Percentiles rank a stretch among this genome's conserved stretches.
Evolutionary conservation across 1,140 invertebrate genomes (phyloP).

Genomic region (Batillaria attramentaria): DNA sequence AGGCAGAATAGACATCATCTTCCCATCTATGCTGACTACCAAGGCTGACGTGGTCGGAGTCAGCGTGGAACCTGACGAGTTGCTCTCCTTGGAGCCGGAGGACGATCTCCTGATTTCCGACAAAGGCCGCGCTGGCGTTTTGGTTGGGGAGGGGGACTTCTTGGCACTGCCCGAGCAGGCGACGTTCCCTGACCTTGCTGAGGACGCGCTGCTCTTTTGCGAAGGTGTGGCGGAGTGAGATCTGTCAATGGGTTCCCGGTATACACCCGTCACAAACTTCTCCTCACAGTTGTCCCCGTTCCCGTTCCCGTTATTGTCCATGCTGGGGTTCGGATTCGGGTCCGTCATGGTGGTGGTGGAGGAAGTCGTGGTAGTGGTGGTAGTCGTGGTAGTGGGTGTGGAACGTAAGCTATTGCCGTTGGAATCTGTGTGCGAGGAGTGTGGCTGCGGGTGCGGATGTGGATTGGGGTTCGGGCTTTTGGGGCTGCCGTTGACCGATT

Average conservation of each 20-base stretch:
- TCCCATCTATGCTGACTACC: constrained; percentile 64
- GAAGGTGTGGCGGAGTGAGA: constrained; percentile 44
- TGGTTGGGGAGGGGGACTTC: constrained; percentile 32
- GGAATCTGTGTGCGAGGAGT: constrained; percentile 31
- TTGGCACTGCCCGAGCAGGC: neutral
- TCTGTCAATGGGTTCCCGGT: constrained; percentile 59
- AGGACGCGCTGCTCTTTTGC: constrained; percentile 45
- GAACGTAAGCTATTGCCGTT: constrained; percentile 11
- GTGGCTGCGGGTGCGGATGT: neutral
- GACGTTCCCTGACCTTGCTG: constrained; percentile 21
- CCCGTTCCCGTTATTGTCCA: neutral
- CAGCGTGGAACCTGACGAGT: constrained; percentile 59
- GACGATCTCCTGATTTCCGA: constrained; percentile 47
- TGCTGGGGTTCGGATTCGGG: too few relatives aligned
- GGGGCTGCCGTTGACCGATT: neutral
- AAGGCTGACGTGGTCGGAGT: constrained; percentile 58
- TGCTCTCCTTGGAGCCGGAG: constrained; percentile 55
- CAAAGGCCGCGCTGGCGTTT: constrained; percentile 38
- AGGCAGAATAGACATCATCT: constrained; percentile 63
- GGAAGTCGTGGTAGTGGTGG: too few relatives aligned
- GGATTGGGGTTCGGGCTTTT: too few relatives aligned
- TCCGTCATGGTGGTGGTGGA: constrained; percentile 18
- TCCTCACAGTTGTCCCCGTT: constrained; percentile 46
- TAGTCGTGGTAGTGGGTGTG: constrained; percentile 37
- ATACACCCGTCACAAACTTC: constrained; percentile 62